Evolutionary conservation across 2,888 invertebrate species (phyloP), one percentile per base, ranked within the genome.

Genomic region (Tribolium freemani): DNA sequence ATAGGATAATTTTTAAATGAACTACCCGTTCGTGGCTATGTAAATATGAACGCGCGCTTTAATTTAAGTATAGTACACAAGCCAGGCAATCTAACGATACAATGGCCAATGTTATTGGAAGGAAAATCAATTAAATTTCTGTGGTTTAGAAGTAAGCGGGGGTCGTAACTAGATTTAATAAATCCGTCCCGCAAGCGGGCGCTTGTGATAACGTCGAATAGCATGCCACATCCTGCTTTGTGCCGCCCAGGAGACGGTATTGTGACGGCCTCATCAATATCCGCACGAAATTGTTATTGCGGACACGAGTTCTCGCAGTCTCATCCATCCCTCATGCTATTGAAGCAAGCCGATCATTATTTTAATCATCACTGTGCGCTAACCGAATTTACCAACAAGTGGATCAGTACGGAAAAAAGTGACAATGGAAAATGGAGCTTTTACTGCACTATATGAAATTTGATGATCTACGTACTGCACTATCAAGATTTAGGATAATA

Each of bases 221-320:
- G 69, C 68, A 69, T 74, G 63, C 71, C 69, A 74, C 69, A 72
- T 63, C 66, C 63, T 67, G 75, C 75, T 73, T 75, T 75, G 75
- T 75, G 73, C 72, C 51, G 60, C 71, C 66, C 75, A 67, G 46
- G 72, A 73, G 75, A 75, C 72, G 75, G 69, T 68, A 72, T 75
- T 75, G 72, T 75, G 75, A 73, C 71, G 64, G 73, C 70, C 71
- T 75, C 75, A 73, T 75, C 75, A 75, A 75, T 75, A 75, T 75
- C 75, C 70, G 51, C 69, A 63, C 68, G 45, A 68, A 68, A 71
- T 73, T 75, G 71, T 75, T 73, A 72, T 73, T 75, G 71, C 73
- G 64, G 71, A 70, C 72, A 71, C 63, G 72, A 71, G 51, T 70
- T 45, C 67, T 60, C 71, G 44, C 54, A 20, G 30, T 31, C 60